phyloP scores from a whole-genome alignment of 2,888 invertebrate genomes.

The Sarcophaga carnaria region DNA sequence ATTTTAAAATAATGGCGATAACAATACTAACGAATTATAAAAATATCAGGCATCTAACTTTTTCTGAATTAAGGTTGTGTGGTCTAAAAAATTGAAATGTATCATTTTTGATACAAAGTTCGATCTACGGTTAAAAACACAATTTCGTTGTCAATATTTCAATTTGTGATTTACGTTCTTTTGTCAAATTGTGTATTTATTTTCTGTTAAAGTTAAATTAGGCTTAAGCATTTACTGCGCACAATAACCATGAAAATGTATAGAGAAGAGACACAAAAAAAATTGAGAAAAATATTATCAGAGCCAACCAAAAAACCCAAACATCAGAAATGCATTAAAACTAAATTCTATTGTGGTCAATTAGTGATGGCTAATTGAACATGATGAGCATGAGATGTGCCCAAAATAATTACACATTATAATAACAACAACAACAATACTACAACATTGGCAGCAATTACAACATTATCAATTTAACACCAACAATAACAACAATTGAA shows the following conservation, averaged over 20 bases:
- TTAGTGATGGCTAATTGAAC: conserved; percentile 68
- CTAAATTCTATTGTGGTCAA: conserved; percentile 68
- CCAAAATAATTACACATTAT: conserved; percentile 56
- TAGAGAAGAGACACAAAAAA: conserved; percentile 1
- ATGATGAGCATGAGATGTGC: conserved; percentile 48
- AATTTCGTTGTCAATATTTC: too few species aligned
- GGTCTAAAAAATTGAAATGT: too few species aligned
- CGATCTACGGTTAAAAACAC: too few species aligned
- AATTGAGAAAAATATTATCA: neutral
- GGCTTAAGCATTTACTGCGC: conserved; percentile 5
- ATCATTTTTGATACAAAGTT: too few species aligned
- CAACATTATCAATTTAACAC: neutral
- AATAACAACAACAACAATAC: neutral
- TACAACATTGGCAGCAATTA: neutral
- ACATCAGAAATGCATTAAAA: conserved; percentile 68
- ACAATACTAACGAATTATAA: too few species aligned
- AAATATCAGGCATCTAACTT: too few species aligned
- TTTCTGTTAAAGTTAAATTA: conserved; percentile 43
- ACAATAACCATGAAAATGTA: neutral
- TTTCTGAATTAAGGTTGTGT: too few species aligned
- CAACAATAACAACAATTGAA: too few species aligned
- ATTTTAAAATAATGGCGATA: too few species aligned
- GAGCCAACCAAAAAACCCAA: conserved; percentile 13
- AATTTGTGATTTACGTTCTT: too few species aligned
- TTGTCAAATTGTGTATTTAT: neutral